Evolutionary conservation across 1,140 invertebrate species (phyloP).

Genomic region (Uloborus diversus): DNA sequence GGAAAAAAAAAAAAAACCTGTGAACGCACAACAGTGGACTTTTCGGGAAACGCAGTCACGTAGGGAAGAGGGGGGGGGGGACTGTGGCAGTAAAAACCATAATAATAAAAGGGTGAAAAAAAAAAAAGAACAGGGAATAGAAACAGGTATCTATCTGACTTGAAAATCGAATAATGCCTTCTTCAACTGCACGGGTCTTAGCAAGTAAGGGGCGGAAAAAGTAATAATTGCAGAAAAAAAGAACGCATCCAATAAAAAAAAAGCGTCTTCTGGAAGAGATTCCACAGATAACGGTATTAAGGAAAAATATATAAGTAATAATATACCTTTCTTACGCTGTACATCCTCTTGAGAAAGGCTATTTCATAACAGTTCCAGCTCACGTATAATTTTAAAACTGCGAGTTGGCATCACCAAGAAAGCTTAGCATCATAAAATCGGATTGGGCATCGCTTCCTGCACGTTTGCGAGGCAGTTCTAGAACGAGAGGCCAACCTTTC

Average conservation of each 20-base stretch:
- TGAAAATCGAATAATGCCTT: conserved; percentile 23
- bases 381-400: conserved; percentile 12
- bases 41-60: conserved; percentile 15
- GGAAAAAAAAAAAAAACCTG: neutral
- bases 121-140: neutral
- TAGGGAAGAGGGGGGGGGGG: neutral
- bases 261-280: neutral
- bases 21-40: neutral
- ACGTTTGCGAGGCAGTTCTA: too few relatives aligned
- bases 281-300: conserved; percentile 21
- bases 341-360: neutral
- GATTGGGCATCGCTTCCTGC: too few relatives aligned
- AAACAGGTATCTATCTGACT: conserved; percentile 6
- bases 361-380: conserved; percentile 9
- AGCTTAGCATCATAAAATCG: too few relatives aligned
- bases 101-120: conserved; percentile 2
- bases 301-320: conserved; percentile 4
- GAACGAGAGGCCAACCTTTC: too few relatives aligned
- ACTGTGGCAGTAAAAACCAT: conserved; percentile 7
- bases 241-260: neutral
- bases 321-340: neutral
- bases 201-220: neutral
- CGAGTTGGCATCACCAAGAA: too few relatives aligned
- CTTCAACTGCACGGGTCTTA: neutral
- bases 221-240: too few relatives aligned